These are phyloP conservation scores for Calameuta pallipes DNA, from an alignment of 2,888 invertebrate species.

Conservation along the genomic window DNA sequence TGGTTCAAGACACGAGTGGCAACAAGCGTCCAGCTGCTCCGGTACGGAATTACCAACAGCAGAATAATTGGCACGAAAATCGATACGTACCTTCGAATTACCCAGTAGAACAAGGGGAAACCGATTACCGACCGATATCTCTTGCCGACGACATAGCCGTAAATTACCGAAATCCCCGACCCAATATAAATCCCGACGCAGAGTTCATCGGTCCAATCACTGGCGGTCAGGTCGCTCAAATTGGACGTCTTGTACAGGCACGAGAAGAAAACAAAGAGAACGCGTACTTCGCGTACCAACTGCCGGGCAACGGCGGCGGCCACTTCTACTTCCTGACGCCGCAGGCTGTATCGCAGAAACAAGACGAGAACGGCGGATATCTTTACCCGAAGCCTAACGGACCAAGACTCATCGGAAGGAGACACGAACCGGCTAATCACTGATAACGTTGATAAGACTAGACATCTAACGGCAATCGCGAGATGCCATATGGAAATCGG, in stretches of 20 bases:
- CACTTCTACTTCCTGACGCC: constrained; percentile 85
- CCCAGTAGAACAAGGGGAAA: constrained; percentile 53
- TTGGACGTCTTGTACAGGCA: constrained; percentile 31
- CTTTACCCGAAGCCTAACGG: constrained; percentile 48
- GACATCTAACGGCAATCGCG: constrained; percentile 29
- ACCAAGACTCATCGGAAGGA: constrained; percentile 48
- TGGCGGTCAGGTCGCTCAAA: constrained; percentile 23
- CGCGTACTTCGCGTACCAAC: constrained; percentile 78
- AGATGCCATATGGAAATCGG: constrained; percentile 41
- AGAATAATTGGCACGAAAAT: background rate
- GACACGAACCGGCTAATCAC: constrained; percentile 46
- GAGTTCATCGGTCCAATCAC: constrained; percentile 68
- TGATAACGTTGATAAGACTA: constrained; percentile 26
- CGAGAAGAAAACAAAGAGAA: constrained; percentile 56
- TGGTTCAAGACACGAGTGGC: background rate
- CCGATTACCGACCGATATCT: constrained; percentile 58
- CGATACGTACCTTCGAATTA: constrained; percentile 46
- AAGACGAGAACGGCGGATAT: constrained; percentile 47
- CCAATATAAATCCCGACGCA: constrained; percentile 71
- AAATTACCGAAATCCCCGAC: constrained; percentile 72
- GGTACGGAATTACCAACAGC: constrained; percentile 31
- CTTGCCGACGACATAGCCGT: constrained; percentile 69
- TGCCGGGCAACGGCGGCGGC: constrained; percentile 82
- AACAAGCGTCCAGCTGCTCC: background rate
- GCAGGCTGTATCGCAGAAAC: constrained; percentile 68